Evolutionary conservation across 2,113 vertebrate species (phyloP), one percentile per base, ranked within the genome.

Genomic region (Tylochromis polylepis): DNA sequence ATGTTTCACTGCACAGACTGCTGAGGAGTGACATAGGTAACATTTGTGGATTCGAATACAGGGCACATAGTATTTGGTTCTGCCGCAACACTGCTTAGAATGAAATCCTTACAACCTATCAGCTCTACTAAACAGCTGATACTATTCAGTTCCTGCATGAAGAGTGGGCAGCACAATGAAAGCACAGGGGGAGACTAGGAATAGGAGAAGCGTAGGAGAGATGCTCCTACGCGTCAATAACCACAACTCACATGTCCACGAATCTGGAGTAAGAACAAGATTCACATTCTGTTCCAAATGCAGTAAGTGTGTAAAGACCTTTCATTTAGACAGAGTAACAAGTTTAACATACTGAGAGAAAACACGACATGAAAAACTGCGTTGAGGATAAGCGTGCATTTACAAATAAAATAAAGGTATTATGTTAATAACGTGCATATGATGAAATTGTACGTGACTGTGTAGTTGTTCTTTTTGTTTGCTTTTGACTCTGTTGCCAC

Each of bases 161-260:
- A 38, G 90, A 84, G 91, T 91, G 85, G 90, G 92, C 83, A 70
- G 87, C 31, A 34, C 85, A 85, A 85, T 92, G 43, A 79, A 87
- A 89, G 85, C 88, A 72, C 38, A 24, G 65, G 88, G 53, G 20
- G 38, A 90, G 57, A 80, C 80, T 80, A 83, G 80, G 80, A 93
- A 91, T 85, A 88, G 89, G 36, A 83, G 84, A 88, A 75, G 89
- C 87, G 92, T 94, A 89, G 94, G 93, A 91, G 92, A 92, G 57
- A 80, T 58, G 82, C 90, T 83, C 83, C 83, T 67, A 85, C 91
- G 27, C 72, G n/a, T 53, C 7, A 22, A 31, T 67, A 84, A 58
- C 38, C 60, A 79, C 84, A 77, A 20, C 29, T 77, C 83, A 86
- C 87, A 81, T 82, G 89, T 67, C 81, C 20, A 10, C 1, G 1